phyloP scores from a whole-genome alignment of 2,888 invertebrate genomes.

The Agonopterix alstromeriana region DNA sequence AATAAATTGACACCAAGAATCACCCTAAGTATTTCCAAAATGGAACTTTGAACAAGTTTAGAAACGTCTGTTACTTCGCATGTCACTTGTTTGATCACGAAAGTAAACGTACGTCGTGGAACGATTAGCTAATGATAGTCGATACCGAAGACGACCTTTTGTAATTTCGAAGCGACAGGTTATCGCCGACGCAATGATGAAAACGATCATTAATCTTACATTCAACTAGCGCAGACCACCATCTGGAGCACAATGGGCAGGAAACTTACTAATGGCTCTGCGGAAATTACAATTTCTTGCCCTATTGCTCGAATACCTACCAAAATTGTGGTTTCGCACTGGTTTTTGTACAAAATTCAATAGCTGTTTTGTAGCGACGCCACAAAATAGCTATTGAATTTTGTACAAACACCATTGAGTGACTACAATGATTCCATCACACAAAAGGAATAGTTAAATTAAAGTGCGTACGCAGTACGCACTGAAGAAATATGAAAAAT shows the following conservation, averaged over 20 bases:
- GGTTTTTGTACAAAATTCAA: conserved; percentile 27
- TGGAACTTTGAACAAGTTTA: no score
- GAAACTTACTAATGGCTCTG: conserved; percentile 56
- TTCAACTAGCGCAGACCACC: conserved; percentile 48
- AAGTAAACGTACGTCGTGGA: conserved; percentile 1
- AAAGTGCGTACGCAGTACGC: no score
- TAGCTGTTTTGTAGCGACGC: conserved; percentile 18
- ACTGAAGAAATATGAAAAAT: no score
- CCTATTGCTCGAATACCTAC: conserved; percentile 31
- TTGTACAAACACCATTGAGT: no score
- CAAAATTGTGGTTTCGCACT: conserved; percentile 17
- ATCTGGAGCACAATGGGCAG: conserved; percentile 41
- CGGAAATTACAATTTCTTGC: conserved; percentile 59
- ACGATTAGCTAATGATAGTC: conserved; percentile 36
- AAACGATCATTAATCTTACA: conserved; percentile 63
- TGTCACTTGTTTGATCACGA: no score
- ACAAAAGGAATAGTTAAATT: no score
- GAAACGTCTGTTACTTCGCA: no score
- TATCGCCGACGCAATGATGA: conserved; percentile 44
- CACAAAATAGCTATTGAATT: not conserved
- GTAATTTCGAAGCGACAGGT: conserved; percentile 41
- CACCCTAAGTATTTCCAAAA: no score
- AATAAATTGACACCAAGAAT: no score
- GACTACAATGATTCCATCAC: no score
- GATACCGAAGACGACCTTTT: conserved; percentile 29